These are phyloP conservation scores for Tromatobia lineatoria DNA, from an alignment of 2,888 invertebrate species.

Conservation along the genomic window DNA sequence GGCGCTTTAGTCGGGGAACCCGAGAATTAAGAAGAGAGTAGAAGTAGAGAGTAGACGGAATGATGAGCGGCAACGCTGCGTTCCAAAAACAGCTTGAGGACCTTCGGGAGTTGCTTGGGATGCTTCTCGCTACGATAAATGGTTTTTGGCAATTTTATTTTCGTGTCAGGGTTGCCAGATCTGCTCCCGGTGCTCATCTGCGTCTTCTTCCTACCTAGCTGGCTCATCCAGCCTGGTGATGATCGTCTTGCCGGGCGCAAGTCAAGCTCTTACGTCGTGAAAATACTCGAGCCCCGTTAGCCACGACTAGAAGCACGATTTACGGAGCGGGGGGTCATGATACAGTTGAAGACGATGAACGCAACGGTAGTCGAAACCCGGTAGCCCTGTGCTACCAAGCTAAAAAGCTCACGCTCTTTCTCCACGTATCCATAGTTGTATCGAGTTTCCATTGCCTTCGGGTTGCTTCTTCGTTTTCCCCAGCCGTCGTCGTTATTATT, in stretches of 20 bases:
- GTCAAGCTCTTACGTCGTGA: constrained; percentile 54
- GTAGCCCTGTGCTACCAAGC: constrained; percentile 43
- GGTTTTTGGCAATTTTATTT: constrained; percentile 79
- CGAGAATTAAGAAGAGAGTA: constrained; percentile 86
- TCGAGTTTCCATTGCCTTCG: constrained; percentile 57
- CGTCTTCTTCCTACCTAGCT: constrained; percentile 9
- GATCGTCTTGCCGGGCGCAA: constrained; percentile 34
- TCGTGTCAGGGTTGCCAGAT: constrained; percentile 80
- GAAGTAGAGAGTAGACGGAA: constrained; percentile 36
- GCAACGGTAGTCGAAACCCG: constrained; percentile 47
- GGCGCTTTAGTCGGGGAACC: constrained; percentile 88
- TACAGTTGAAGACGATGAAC: constrained; percentile 31
- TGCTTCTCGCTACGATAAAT: constrained; percentile 80
- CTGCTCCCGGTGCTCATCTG: constrained; percentile 44
- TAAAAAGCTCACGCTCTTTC: constrained; percentile 47
- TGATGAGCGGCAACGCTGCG: constrained; percentile 77
- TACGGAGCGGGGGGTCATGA: constrained; percentile 15
- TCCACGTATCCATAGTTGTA: constrained; percentile 54
- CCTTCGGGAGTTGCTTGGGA: constrained; percentile 71
- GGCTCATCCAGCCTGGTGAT: constrained; percentile 23
- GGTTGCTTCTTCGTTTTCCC: constrained; percentile 5
- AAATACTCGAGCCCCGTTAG: constrained; percentile 67
- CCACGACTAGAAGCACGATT: constrained; percentile 6
- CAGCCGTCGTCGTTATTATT: constrained; percentile 57
- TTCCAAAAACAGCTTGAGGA: constrained; percentile 84